Evolutionary conservation across 2,797 vertebrate species (phyloP).

Genomic region (Tauraco hartlaubi): DNA sequence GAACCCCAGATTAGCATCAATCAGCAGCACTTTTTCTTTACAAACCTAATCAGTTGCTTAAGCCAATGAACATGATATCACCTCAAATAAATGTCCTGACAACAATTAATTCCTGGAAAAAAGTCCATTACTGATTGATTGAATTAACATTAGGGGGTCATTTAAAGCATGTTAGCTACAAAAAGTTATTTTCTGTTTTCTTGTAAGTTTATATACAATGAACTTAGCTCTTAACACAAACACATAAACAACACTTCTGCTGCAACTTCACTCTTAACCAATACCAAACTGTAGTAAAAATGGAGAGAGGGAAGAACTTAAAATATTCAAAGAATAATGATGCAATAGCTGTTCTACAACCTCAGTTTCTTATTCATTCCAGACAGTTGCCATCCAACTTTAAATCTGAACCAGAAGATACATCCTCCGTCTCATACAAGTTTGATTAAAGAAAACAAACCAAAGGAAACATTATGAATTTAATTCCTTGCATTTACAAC

Average conservation of each 20-base stretch:
- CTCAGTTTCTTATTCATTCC: neutral
- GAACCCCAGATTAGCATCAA: slow-evolving; percentile 11
- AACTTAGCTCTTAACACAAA: slow-evolving; percentile 25
- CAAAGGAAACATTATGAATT: neutral
- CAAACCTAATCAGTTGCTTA: slow-evolving; percentile 35
- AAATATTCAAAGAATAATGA: neutral
- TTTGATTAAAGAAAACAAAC: neutral
- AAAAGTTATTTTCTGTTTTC: too few species aligned
- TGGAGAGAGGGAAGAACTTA: neutral
- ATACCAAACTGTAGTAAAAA: neutral
- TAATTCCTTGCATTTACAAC: neutral
- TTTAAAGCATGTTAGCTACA: slow-evolving; percentile 20
- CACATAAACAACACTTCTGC: neutral
- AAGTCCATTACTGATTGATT: slow-evolving; percentile 34
- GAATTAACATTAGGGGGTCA: slow-evolving; percentile 12
- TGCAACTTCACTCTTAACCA: neutral
- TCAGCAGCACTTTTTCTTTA: neutral
- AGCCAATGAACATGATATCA: slow-evolving; percentile 44
- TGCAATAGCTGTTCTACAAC: neutral
- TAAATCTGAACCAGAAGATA: neutral
- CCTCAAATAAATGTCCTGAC: slow-evolving; percentile 57
- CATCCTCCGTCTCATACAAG: neutral
- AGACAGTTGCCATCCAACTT: neutral
- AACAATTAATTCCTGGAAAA: slow-evolving; percentile 54
- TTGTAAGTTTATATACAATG: slow-evolving; percentile 6